phyloP scores from a whole-genome alignment of 1,140 invertebrate species.

The Listronotus bonariensis region DNA sequence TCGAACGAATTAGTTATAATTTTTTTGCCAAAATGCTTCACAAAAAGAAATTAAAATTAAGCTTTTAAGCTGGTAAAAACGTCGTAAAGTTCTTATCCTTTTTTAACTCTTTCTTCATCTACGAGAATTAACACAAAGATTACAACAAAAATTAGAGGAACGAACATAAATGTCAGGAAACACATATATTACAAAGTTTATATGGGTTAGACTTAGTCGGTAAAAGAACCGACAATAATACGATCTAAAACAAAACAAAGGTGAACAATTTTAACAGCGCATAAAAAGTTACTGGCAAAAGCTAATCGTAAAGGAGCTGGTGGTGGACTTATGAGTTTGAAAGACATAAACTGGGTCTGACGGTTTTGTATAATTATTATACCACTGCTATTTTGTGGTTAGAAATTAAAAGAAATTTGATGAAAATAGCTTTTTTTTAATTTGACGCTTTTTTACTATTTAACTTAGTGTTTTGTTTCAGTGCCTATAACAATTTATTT shows the following conservation, averaged over 20 bases:
- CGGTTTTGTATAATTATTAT: conserved; percentile 17
- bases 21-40: conserved; percentile 16
- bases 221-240: conserved; percentile 53
- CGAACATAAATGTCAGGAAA: conserved; percentile 50
- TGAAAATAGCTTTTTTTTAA: no score
- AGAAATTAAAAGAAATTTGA: no score
- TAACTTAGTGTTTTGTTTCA: no score
- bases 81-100: conserved; percentile 22
- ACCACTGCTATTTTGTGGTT: neutral
- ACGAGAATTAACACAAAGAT: conserved; percentile 32
- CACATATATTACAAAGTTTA: conserved; percentile 57
- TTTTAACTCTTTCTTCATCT: conserved; percentile 15
- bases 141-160: conserved; percentile 40
- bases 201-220: conserved; percentile 48
- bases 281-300: conserved; percentile 49
- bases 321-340: conserved; percentile 33
- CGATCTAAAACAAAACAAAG: conserved; percentile 51
- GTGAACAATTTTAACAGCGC: conserved; percentile 53
- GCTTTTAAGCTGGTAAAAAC: conserved; percentile 27
- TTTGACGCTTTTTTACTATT: no score
- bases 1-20: conserved; percentile 13
- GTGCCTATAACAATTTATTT: no score
- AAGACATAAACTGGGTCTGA: conserved; percentile 36
- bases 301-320: conserved; percentile 47
- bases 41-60: conserved; percentile 30